Percentiles rank a stretch among this genome's conserved stretches.
These are phyloP conservation scores for Calycopis cecrops DNA, from an alignment of 1,140 invertebrate species.

Conservation along the genomic window DNA sequence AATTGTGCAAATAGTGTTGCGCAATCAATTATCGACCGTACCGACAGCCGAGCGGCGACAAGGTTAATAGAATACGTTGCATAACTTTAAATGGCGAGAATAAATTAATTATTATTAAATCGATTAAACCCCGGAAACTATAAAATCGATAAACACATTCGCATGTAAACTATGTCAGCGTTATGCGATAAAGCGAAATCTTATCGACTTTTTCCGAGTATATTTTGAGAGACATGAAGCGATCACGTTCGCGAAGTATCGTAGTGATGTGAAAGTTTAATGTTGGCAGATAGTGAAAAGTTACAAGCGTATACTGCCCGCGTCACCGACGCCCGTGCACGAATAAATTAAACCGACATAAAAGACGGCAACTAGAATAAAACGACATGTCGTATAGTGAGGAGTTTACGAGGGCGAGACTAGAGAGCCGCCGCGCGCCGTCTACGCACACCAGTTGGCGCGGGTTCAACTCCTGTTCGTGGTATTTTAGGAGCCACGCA, in stretches of 20 bases:
- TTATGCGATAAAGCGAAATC: not conserved
- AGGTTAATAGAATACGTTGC: constrained; percentile 48
- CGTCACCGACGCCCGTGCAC: constrained; percentile 28
- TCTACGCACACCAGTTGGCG: constrained; percentile 70
- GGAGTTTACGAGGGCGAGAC: constrained; percentile 56
- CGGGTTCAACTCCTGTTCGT: constrained; percentile 68
- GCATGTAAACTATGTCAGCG: constrained; percentile 7
- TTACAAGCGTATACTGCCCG: constrained; percentile 30
- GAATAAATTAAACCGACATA: constrained; percentile 55
- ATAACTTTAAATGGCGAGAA: constrained; percentile 7
- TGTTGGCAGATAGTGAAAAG: constrained; percentile 21
- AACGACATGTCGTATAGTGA: constrained; percentile 65
- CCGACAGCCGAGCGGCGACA: constrained; percentile 33
- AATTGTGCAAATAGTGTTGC: constrained; percentile 46
- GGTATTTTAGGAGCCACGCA: constrained; percentile 66
- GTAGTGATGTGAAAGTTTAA: not conserved
- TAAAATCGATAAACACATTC: constrained; percentile 11
- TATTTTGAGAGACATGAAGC: not conserved
- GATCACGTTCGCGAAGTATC: not conserved
- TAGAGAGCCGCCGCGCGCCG: constrained; percentile 40
- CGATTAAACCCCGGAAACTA: constrained; percentile 16
- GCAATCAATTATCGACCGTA: constrained; percentile 43
- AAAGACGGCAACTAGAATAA: constrained; percentile 58
- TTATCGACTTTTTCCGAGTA: too few species aligned
- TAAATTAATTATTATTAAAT: constrained; percentile 26